Evolutionary conservation across 1,140 invertebrate species (phyloP).

Genomic region (Pteromalus puparum): DNA sequence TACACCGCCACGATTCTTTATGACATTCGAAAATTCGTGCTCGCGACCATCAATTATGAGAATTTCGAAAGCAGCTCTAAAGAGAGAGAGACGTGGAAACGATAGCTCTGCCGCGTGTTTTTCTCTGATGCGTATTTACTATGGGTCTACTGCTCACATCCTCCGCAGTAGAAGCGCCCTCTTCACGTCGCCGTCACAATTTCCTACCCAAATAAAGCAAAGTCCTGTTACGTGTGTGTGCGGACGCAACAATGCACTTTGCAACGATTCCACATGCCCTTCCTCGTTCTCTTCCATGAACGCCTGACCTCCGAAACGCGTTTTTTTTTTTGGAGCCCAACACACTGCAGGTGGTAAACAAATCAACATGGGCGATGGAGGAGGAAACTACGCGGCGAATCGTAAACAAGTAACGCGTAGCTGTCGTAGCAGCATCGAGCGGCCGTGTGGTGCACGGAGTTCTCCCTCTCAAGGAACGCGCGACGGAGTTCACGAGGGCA

Average conservation of each 20-base stretch:
- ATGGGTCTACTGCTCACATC: neutral
- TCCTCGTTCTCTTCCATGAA: neutral
- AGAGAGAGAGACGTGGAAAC: neutral
- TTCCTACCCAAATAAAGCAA: neutral
- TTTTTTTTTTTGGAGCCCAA: too few species aligned
- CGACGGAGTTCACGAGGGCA: constrained; percentile 19
- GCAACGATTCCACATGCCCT: neutral
- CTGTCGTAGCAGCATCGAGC: neutral
- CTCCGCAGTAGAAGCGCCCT: neutral
- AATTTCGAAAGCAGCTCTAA: neutral
- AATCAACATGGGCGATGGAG: neutral
- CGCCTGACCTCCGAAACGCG: neutral
- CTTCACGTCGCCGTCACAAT: neutral
- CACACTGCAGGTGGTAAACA: too few species aligned
- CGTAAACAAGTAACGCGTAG: neutral
- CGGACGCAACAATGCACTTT: neutral
- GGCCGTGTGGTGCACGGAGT: neutral
- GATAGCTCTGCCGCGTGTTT: neutral
- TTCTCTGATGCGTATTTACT: too few species aligned
- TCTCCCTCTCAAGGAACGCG: neutral
- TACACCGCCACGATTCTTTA: neutral
- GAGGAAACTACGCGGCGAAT: neutral
- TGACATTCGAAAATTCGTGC: neutral
- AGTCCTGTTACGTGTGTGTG: neutral
- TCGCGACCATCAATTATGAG: neutral